Evolutionary conservation across 2,888 invertebrate genomes (phyloP).

Genomic region (Luffia ferchaultella): DNA sequence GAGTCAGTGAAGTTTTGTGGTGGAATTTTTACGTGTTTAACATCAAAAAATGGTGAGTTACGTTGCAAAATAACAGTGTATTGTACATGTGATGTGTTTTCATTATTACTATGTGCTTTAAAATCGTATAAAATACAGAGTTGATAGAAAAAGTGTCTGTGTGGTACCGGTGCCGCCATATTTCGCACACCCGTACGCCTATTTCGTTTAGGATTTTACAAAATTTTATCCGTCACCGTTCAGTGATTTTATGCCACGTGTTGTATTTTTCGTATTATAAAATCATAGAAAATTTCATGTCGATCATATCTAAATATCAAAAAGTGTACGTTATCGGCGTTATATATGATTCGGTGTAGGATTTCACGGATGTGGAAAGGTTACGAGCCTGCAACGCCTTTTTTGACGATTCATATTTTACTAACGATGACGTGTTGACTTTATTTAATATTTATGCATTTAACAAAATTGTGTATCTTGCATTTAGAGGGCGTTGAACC

Average conservation of each 20-base stretch:
- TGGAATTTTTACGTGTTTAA: constrained; percentile 61
- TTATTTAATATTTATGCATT: background rate
- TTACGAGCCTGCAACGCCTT: constrained; percentile 51
- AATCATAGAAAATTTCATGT: background rate
- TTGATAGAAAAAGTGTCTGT: constrained; percentile 33
- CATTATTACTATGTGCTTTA: constrained; percentile 24
- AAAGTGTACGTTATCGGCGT: background rate
- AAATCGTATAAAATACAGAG: constrained; percentile 27
- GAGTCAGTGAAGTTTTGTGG: constrained; percentile 61
- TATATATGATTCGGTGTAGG: constrained; percentile 61
- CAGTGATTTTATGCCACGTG: constrained; percentile 64
- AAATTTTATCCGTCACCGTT: constrained; percentile 55
- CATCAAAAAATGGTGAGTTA: constrained; percentile 66
- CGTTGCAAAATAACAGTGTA: constrained; percentile 46
- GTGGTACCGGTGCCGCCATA: constrained; percentile 63
- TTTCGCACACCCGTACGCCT: constrained; percentile 52
- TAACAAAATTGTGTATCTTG: background rate
- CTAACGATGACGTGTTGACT: background rate
- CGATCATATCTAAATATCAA: background rate
- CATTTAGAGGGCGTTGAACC: constrained; percentile 50
- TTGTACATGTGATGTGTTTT: constrained; percentile 35
- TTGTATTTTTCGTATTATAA: constrained; percentile 34
- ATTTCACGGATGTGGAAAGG: constrained; percentile 57
- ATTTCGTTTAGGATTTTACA: constrained; percentile 59
- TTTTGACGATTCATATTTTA: constrained; percentile 34